A percentile compares a stretch with the other conserved stretches of the same genome.
phyloP scores from a whole-genome alignment of 2,113 vertebrate genomes.

The Chaetops frenatus region DNA sequence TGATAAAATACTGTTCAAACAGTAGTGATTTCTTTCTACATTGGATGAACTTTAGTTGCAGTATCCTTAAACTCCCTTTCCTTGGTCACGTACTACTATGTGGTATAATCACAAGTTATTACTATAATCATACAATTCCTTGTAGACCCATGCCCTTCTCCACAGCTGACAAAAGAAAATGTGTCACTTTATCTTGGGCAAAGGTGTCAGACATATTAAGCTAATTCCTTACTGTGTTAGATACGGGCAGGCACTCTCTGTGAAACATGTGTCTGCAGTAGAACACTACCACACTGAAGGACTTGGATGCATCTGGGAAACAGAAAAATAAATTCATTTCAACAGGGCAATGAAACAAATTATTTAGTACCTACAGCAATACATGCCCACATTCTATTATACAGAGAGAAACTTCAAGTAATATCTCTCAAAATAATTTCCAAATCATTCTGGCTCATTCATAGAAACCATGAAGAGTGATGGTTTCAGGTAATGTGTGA shows the following conservation, averaged over 20 bases:
- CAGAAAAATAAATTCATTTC: not conserved
- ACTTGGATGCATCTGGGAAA: slow-evolving; percentile 83
- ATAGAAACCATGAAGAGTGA: not conserved
- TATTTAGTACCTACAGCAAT: not conserved
- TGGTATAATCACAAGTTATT: not conserved
- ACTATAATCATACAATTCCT: not conserved
- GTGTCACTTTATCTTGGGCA: not conserved
- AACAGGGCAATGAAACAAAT: not conserved
- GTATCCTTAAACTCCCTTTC: not conserved
- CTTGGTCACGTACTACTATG: not conserved
- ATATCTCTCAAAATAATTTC: not conserved
- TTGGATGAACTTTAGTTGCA: not conserved
- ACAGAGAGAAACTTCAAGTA: not conserved
- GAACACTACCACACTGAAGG: slow-evolving; percentile 88
- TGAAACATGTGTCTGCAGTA: slow-evolving; percentile 99
- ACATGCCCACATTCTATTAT: not conserved
- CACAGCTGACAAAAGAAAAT: not conserved
- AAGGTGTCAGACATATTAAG: not conserved
- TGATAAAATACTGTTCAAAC: not conserved
- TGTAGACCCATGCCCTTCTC: not conserved
- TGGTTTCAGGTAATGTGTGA: not conserved
- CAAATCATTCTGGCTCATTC: not conserved
- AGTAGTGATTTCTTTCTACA: not conserved
- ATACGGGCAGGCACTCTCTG: slow-evolving; percentile 89
- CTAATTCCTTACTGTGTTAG: slow-evolving; percentile 78